Evolutionary conservation across 2,888 invertebrate genomes (phyloP).

Genomic region (Stramonita haemastoma): DNA sequence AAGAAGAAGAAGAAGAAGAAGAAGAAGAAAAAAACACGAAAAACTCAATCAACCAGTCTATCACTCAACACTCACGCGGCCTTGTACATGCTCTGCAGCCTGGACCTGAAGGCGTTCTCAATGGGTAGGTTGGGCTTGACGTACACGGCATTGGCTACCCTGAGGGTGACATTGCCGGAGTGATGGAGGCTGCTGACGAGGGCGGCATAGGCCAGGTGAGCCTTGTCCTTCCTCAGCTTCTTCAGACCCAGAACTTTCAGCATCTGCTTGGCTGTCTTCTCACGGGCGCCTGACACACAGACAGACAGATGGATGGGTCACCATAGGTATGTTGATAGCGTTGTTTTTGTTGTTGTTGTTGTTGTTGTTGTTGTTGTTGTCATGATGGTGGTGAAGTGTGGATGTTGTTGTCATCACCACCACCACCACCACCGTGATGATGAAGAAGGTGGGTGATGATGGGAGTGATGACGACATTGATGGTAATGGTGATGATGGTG

Average conservation of each 20-base stretch:
- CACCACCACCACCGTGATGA: too few relatives aligned
- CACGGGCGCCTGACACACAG: conserved; percentile 36
- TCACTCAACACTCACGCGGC: conserved; percentile 19
- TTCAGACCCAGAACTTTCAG: conserved; percentile 44
- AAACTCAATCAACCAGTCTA: neutral
- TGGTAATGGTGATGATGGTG: too few relatives aligned
- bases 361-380: too few relatives aligned
- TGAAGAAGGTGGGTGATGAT: too few relatives aligned
- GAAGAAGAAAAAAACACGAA: neutral
- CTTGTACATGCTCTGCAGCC: conserved; percentile 22
- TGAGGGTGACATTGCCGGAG: conserved; percentile 50
- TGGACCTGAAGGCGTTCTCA: conserved; percentile 44
- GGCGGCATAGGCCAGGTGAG: conserved; percentile 49
- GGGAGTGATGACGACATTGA: too few relatives aligned
- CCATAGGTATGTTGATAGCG: neutral
- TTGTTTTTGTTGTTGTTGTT: too few relatives aligned
- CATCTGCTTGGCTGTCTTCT: conserved; percentile 46
- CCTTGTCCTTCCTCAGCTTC: conserved; percentile 29
- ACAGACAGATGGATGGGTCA: neutral
- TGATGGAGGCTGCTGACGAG: conserved; percentile 34
- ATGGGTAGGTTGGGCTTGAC: conserved; percentile 55
- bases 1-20: neutral
- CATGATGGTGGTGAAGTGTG: too few relatives aligned
- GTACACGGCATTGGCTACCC: conserved; percentile 63
- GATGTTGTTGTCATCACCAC: too few relatives aligned